Evolutionary conservation across 2,113 vertebrate genomes (phyloP).

Genomic region (Anhinga anhinga): DNA sequence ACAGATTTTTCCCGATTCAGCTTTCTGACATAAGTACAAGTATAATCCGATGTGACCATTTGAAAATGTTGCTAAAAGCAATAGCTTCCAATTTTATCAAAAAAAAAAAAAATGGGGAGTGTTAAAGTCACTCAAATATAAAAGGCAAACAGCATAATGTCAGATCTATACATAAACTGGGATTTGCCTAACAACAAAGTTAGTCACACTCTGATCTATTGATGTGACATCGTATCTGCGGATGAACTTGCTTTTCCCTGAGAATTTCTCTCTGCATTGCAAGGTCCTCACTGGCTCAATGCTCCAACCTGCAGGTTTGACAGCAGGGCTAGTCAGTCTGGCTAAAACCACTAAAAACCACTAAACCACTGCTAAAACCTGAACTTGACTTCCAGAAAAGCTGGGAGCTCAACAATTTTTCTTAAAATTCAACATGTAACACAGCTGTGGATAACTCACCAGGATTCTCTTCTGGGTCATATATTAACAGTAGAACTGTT

Average conservation of each 20-base stretch:
- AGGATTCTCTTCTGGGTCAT: background rate
- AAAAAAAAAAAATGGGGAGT: background rate
- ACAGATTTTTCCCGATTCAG: background rate
- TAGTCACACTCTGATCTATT: background rate
- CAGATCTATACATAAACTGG: background rate
- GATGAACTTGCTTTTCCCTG: background rate
- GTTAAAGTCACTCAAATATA: background rate
- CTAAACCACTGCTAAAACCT: background rate
- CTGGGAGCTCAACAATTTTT: background rate
- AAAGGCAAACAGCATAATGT: background rate
- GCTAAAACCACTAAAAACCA: background rate
- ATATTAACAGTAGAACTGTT: background rate
- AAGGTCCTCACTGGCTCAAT: background rate
- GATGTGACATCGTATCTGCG: background rate
- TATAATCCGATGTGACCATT: background rate
- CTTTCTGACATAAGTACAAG: background rate
- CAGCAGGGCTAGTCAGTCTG: background rate
- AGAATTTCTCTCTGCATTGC: background rate
- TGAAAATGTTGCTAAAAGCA: constrained; percentile 8
- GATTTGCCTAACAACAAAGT: background rate
- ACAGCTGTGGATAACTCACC: background rate
- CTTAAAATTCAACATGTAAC: background rate
- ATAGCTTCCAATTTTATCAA: background rate
- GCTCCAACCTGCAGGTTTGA: background rate
- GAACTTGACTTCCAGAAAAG: background rate